These are phyloP conservation scores for Apostichopus japonicus DNA, from an alignment of 35 echinoderm and acorn worm genomes.

Conservation along the genomic window DNA sequence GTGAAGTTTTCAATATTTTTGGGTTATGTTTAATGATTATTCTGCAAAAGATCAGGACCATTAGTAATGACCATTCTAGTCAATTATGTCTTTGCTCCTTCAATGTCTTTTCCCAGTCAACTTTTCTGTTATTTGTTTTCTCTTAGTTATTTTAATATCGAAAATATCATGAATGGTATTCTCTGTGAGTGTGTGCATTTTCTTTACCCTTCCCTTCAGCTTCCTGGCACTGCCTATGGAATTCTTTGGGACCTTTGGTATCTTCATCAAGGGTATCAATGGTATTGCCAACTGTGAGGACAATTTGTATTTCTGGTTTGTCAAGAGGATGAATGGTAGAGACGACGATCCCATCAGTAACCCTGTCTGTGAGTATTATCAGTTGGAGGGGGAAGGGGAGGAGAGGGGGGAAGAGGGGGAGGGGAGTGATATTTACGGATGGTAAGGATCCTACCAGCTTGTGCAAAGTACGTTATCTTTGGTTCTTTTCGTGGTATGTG, in stretches of 20 bases:
- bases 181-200: not conserved
- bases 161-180: too few relatives aligned
- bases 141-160: too few relatives aligned
- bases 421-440: too few relatives aligned
- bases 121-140: not conserved
- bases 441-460: too few relatives aligned
- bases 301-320: not conserved
- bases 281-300: not conserved
- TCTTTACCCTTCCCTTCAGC: not conserved
- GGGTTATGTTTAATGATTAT: too few relatives aligned
- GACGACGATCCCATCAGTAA: not conserved
- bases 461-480: too few relatives aligned
- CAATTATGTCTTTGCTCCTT: not conserved
- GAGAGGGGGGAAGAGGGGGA: too few relatives aligned
- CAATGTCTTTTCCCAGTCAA: not conserved
- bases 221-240: not conserved
- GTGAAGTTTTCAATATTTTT: too few relatives aligned
- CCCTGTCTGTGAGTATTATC: not conserved
- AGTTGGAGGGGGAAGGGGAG: too few relatives aligned
- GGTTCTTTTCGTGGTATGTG: too few relatives aligned
- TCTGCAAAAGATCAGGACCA: too few relatives aligned
- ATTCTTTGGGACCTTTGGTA: not conserved
- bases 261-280: not conserved
- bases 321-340: not conserved
- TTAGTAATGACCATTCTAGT: not conserved